Evolutionary conservation across 2,888 invertebrate genomes (phyloP), one percentile per base, ranked within the genome.

Genomic region (Lasioglossum malachurum): DNA sequence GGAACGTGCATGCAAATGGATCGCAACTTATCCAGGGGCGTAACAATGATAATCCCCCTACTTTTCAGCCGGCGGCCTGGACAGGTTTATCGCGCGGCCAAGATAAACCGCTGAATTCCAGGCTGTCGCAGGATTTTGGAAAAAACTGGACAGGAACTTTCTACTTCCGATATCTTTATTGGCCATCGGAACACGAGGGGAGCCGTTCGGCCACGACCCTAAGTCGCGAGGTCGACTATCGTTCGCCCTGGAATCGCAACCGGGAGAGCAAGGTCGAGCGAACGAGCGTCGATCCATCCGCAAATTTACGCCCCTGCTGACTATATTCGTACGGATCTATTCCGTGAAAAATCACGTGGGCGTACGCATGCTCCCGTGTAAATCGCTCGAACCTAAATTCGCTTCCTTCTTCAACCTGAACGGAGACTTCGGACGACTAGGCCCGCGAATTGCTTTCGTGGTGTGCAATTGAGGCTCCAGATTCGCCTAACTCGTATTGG

Each of bases 1-100:
- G 53, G 81, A 81, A 69, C 69, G 73, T 74, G 78, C 80, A 90
- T 88, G 86, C 83, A 89, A 90, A 90, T 83, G 38, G 64, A 67
- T 57, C 46, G 80, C 83, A 73, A 73, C 35, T 90, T 86, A 88
- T 83, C 69, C 82, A 90, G 86, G 80, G 80, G 78, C 76, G 88
- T 90, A 90, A 89, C 78, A 78, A 83, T 80, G 46, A 73, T 75
- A 78, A 73, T 83, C 53, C 44, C 57, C 27, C 64, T 14, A 53
- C 76, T 49, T 64, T 44, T 64, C 31, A 41, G 23, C 35, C 27
- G 16, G 35, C 69, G 49, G 49, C 57, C 49, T 27, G 41, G 71
- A 71, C 71, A 71, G 41, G 71, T 71, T 71, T 71, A 71, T 71
- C 71, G 41, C 53, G 23, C 10, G 41, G 14, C 31, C 23, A 35